phyloP scores from a whole-genome alignment of 2,888 invertebrate genomes.

The Cosmorhoe ocellata region DNA sequence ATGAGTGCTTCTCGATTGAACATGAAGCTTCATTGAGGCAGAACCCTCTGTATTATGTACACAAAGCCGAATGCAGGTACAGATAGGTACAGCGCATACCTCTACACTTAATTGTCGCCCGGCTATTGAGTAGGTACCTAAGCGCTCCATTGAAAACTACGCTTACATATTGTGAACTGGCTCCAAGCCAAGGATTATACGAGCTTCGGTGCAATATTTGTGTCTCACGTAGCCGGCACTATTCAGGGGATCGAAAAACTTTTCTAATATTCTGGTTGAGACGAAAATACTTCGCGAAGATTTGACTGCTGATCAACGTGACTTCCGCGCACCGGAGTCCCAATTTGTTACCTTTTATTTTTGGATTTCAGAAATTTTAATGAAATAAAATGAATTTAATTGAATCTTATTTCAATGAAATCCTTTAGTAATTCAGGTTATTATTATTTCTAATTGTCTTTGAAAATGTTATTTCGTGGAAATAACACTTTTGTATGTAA shows the following conservation, averaged over 20 bases:
- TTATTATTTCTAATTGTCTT: too few relatives aligned
- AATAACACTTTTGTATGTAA: too few relatives aligned
- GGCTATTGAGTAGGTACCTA: slow-evolving; percentile 30
- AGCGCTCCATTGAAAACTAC: slow-evolving; percentile 62
- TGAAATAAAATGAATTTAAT: too few relatives aligned
- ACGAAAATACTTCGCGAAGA: slow-evolving; percentile 59
- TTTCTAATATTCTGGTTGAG: slow-evolving; percentile 76
- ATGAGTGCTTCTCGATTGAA: too few relatives aligned
- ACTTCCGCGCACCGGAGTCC: slow-evolving; percentile 26
- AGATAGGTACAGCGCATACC: slow-evolving; percentile 15
- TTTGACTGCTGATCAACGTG: slow-evolving; percentile 52
- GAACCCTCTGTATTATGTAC: slow-evolving; percentile 6
- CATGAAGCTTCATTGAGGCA: neutral
- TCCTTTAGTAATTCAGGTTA: too few relatives aligned
- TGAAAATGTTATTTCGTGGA: too few relatives aligned
- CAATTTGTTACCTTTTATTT: slow-evolving; percentile 18
- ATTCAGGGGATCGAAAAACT: slow-evolving; percentile 78
- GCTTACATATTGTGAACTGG: slow-evolving; percentile 76
- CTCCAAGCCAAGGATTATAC: slow-evolving; percentile 74
- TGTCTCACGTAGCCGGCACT: slow-evolving; percentile 70
- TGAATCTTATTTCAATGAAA: too few relatives aligned
- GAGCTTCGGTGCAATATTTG: slow-evolving; percentile 68
- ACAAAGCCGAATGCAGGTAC: slow-evolving; percentile 3
- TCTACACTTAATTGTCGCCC: slow-evolving; percentile 30
- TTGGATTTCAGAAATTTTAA: neutral